A percentile compares a stretch with the other conserved stretches of the same genome.
phyloP scores from a whole-genome alignment of 1,140 invertebrate species.

The Asobara japonica region DNA sequence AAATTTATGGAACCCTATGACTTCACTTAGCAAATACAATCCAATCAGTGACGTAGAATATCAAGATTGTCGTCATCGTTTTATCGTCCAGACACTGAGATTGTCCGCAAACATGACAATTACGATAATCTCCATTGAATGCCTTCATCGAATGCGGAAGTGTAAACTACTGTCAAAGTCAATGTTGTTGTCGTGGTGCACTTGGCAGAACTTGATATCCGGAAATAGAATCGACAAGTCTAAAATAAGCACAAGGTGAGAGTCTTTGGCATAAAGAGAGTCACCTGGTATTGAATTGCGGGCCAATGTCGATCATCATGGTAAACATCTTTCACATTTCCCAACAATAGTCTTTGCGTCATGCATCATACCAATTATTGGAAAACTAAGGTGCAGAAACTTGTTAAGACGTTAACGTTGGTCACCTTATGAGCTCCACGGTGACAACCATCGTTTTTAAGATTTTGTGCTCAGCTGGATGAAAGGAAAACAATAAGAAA shows the following conservation, averaged over 20 bases:
- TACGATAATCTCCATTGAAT: background rate
- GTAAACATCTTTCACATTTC: background rate
- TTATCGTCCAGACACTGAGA: background rate
- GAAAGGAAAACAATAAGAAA: too few species aligned
- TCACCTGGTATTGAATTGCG: background rate
- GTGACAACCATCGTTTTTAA: too few species aligned
- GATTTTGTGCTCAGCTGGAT: too few species aligned
- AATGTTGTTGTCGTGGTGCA: background rate
- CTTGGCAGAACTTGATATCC: background rate
- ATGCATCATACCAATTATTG: too few species aligned
- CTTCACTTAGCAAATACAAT: too few species aligned
- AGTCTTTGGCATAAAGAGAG: background rate
- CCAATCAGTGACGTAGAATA: too few species aligned
- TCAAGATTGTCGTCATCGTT: background rate
- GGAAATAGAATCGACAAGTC: background rate
- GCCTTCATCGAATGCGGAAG: background rate
- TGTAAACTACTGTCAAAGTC: background rate
- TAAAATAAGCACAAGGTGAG: background rate
- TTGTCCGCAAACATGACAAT: background rate
- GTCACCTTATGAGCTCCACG: too few species aligned
- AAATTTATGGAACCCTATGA: background rate
- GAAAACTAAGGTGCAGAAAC: too few species aligned
- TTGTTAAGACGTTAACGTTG: too few species aligned
- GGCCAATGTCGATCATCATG: background rate
- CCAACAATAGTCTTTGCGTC: too few species aligned